Evolutionary conservation across 2,888 invertebrate species (phyloP), one percentile per base, ranked within the genome.

Genomic region (Cantharis rufa): DNA sequence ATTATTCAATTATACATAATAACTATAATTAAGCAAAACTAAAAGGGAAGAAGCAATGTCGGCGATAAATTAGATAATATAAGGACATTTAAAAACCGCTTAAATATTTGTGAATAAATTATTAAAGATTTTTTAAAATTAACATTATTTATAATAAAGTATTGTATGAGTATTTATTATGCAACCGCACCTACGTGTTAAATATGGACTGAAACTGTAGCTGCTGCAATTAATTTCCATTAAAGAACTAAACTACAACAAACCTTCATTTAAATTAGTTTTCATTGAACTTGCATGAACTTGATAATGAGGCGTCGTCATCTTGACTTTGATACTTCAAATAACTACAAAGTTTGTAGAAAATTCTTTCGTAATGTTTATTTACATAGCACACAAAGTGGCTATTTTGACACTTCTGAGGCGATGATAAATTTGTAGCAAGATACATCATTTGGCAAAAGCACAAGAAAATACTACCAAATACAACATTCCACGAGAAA

Each of bases 321-420:
- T 21, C 64, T 66, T 66, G 64, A 66, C 64, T 66, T 66, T 66
- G 64, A 66, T 66, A 21, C 64, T 66, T 66, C 16, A 66, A 66
- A 66, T 66, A 66, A 66, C 21, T 66, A 9, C 15, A 10, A 64
- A 64, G n/a, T 13, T 18, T 66, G n/a, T 24, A 66, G n/a, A 66
- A 66, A 48, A 66, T n/a, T 21, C 21, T 63, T 24, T 66, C 64
- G 64, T 66, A 66, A 18, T 18, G 64, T 66, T 66, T 21, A 66
- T n/a, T 21, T n/a, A 21, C 15, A 18, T 66, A 18, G 24, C n/a
- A 66, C 18, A 21, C 21, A 48, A 66, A 66, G 64, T 66, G 64
- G 24, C 24, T 66, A 21, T 66, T 66, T 66, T 21, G 64, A 66
- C 64, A 66, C 64, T 11, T 18, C 64, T 21, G 5, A 5, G 16